phyloP scores from a whole-genome alignment of 1,140 invertebrate genomes.

The Ceratitis capitata region DNA sequence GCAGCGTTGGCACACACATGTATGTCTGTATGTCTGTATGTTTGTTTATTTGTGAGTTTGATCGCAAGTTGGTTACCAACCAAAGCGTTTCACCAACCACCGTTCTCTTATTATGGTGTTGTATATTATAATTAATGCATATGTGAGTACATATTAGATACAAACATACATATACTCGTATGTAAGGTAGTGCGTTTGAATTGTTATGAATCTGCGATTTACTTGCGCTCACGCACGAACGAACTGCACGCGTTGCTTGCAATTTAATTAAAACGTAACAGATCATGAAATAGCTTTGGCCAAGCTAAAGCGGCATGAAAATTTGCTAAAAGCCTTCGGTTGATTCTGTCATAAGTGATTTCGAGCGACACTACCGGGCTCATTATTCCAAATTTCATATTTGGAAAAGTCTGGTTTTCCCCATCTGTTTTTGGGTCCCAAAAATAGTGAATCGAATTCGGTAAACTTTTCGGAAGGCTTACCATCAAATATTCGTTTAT shows the following conservation, averaged over 20 bases:
- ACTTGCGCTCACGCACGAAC: not conserved
- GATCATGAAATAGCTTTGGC: not conserved
- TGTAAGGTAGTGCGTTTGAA: too few relatives aligned
- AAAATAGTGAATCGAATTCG: too few relatives aligned
- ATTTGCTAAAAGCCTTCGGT: too few relatives aligned
- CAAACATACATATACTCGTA: too few relatives aligned
- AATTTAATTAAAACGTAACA: slow-evolving; percentile 12
- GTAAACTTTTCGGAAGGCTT: too few relatives aligned
- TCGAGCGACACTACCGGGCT: too few relatives aligned
- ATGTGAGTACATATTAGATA: too few relatives aligned
- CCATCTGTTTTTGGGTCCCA: too few relatives aligned
- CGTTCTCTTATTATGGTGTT: not conserved
- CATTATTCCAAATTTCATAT: too few relatives aligned
- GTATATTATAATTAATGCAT: not conserved
- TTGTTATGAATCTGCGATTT: not conserved
- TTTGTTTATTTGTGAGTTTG: not conserved
- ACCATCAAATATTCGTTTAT: too few relatives aligned
- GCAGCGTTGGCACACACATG: not conserved
- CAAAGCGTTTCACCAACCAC: not conserved
- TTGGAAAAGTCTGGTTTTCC: too few relatives aligned
- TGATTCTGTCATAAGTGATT: too few relatives aligned
- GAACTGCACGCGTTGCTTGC: not conserved
- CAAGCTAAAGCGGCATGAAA: not conserved
- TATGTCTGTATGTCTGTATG: not conserved
- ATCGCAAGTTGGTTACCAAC: not conserved